A percentile compares a stretch with the other conserved stretches of the same genome.
phyloP scores from a whole-genome alignment of 2,113 vertebrate species.

The Dendropsophus ebraccatus region DNA sequence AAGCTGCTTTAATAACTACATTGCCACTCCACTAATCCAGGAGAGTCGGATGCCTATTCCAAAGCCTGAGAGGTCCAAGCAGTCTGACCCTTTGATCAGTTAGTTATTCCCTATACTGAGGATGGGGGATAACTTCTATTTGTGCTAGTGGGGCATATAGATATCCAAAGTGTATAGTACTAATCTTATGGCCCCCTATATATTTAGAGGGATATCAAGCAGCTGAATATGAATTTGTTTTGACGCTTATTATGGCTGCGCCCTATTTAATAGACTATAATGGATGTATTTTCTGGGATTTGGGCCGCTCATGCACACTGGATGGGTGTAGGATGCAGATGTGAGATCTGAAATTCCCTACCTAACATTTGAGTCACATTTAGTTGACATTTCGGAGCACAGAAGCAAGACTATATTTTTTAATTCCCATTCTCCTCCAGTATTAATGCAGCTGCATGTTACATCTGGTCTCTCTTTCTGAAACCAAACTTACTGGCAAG shows the following conservation, averaged over 20 bases:
- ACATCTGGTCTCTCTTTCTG: conserved; percentile 23
- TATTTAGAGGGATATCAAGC: background rate
- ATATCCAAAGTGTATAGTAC: no score
- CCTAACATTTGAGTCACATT: conserved; percentile 23
- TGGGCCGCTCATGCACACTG: background rate
- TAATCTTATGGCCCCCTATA: background rate
- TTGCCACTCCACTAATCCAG: no score
- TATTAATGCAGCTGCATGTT: conserved; percentile 33
- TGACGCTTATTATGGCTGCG: background rate
- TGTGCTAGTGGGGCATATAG: no score
- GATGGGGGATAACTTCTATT: no score
- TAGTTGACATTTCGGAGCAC: conserved; percentile 42
- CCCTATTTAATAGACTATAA: background rate
- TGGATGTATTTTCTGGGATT: background rate
- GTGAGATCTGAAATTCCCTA: background rate
- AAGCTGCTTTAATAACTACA: no score
- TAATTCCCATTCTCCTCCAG: conserved; percentile 10
- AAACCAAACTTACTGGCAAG: conserved; percentile 23
- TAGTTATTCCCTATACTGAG: no score
- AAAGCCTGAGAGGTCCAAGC: no score
- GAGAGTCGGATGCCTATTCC: no score
- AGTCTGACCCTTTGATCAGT: no score
- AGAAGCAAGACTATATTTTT: conserved; percentile 35
- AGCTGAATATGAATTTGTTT: background rate
- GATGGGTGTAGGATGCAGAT: conserved; percentile 35